Base-by-base conservation (phyloP, 2,888 invertebrate genomes). In the Lobophora halterata region DNA sequence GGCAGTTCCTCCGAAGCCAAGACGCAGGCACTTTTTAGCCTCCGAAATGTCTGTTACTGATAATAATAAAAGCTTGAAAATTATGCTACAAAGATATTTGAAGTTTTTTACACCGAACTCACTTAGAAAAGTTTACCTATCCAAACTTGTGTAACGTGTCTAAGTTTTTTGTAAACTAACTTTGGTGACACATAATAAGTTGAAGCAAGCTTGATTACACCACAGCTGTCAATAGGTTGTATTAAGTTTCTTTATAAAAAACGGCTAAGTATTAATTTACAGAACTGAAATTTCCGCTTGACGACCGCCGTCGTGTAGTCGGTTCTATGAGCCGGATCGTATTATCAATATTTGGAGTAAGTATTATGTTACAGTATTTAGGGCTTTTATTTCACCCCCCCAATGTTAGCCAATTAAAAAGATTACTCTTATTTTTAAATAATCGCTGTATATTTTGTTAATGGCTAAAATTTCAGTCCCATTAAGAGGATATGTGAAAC, bases 161-260 rank as follows among this genome's bases (percentile, higher is more conserved):
- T 17, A 2, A 2, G 2, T 35, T 36, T 35, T 33, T 36, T 8
- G 18, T 24, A 14, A 14, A 32, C 29, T 11, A 25, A 33, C 37
- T 26, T 35, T 16, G 26, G 23, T 48, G 48, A 48, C 44, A 48
- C 38, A 32, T 44, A 36, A 41, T 48, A 44, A 39, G 34, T 31
- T 31, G 29, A 34, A 41, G 55, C 58, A 50, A 59, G 59, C 56
- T 59, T 61, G 58, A 53, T 60, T 61, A 58, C 57, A 62, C 61
- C 61, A 59, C 72, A 76, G 67, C 69, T 74, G 72, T 72, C 65
- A 61, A 68, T 71, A 60, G 49, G 40, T 43, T 46, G 63, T 71
- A 55, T 80, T 62, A 40, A 52, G 63, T 80, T 79, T 62, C 79
- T 65, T 39, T 39, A 57, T 60, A 65, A 66, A 72, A 68, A 68